Percentiles rank a stretch among this genome's conserved stretches.
phyloP scores from a whole-genome alignment of 2,797 vertebrate species.

The Protonibea diacanthus region DNA sequence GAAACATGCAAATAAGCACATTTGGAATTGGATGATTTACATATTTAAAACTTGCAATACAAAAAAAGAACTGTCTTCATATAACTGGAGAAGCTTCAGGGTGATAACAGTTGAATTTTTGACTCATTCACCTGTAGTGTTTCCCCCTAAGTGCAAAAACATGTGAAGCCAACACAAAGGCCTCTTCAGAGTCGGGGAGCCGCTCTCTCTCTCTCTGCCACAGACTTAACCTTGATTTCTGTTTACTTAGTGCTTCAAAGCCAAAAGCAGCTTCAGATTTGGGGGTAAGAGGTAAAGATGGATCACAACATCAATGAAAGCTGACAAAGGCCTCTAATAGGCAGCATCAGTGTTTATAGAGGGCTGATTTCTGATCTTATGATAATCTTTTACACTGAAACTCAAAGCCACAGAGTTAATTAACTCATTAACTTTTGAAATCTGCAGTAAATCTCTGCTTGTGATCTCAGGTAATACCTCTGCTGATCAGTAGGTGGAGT shows the following conservation, averaged over 20 bases:
- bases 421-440: background rate
- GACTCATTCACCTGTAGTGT: no score
- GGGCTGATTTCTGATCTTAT: background rate
- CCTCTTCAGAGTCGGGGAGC: background rate
- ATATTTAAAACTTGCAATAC: no score
- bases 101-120: no score
- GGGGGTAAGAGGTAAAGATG: background rate
- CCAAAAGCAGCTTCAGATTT: background rate
- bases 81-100: no score
- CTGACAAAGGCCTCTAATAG: background rate
- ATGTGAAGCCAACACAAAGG: background rate
- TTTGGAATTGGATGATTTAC: no score
- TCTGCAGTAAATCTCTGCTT: constrained; percentile 2
- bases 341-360: background rate
- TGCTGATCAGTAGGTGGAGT: constrained; percentile 60
- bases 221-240: background rate
- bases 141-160: background rate
- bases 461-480: constrained; percentile 39
- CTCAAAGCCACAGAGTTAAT: background rate
- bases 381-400: background rate
- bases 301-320: background rate
- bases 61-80: no score
- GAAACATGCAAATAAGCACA: no score
- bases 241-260: background rate
- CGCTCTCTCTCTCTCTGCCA: background rate